Base-by-base conservation (phyloP, 2,888 invertebrate species). In the Alsophila aescularia region DNA sequence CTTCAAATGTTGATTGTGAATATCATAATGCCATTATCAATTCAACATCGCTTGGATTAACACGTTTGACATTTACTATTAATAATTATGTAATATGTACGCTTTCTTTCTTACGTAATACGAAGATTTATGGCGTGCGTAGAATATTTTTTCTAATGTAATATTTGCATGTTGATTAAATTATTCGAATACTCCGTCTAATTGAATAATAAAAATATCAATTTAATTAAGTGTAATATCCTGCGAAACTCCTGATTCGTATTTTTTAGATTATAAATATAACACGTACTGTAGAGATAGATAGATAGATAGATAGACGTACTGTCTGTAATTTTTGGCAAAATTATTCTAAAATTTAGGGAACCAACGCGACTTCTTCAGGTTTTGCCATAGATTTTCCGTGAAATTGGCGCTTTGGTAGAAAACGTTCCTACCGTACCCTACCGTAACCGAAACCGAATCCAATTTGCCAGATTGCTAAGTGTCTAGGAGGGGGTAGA, bases 11-110 rank as follows among this genome's bases (percentile, higher is more conserved):
- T 66, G 66, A 67, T 66, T 63, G 60, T 61, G 69, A 73, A 69
- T 70, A 70, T 68, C 63, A 59, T 62, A 72, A 69, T 72, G 73
- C 72, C 72, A 75, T 73, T 77, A 79, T 76, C 73, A 67, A 70
- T 71, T 59, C 40, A 35, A 51, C 44, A 51, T 66, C 67, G 65
- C 70, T 60, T 60, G 50, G 54, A 77, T 76, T 76, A 77, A 71
- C 69, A 67, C 62, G 64, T 69, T 75, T 72, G 69, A 76, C 72
- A 70, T 70, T 67, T 55, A 45, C 56, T 62, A 66, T 63, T 63
- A 64, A 58, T 60, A 57, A 67, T 79, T 73, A 74, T 56, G 58
- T 68, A 75, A 79, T 60, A 35, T 47, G 55, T 48, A 62, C 63
- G 64, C 74, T 79, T 79, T 77, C 77, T 50, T 57, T 49, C 51